A percentile compares a stretch with the other conserved stretches of the same genome.
Evolutionary conservation across 1,140 invertebrate species (phyloP).

Genomic region (Drosophila sp.): DNA sequence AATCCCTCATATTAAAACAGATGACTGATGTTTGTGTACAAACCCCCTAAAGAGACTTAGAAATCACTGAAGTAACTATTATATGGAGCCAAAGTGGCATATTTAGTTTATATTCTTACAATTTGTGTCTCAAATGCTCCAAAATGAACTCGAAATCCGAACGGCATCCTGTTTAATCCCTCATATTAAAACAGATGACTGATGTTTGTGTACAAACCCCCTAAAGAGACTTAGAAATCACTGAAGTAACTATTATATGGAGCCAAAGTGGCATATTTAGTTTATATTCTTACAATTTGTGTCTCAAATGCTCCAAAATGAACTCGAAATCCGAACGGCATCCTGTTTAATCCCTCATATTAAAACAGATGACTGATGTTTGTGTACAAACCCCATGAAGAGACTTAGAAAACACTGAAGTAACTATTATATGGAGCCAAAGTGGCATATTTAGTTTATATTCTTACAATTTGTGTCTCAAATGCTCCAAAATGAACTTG

Average conservation of each 20-base stretch:
- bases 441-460: too few species aligned
- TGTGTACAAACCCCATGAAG: neutral
- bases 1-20: slow-evolving; percentile 35
- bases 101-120: slow-evolving; percentile 13
- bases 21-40: slow-evolving; percentile 43
- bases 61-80: neutral
- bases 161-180: slow-evolving; percentile 50
- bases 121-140: slow-evolving; percentile 61
- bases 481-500: too few species aligned
- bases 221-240: slow-evolving; percentile 12
- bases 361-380: slow-evolving; percentile 52
- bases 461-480: too few species aligned
- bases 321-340: slow-evolving; percentile 44
- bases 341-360: slow-evolving; percentile 42
- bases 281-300: slow-evolving; percentile 9
- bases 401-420: too few species aligned
- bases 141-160: slow-evolving; percentile 25
- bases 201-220: slow-evolving; percentile 36
- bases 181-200: slow-evolving; percentile 42
- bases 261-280: slow-evolving; percentile 59
- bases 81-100: slow-evolving; percentile 60
- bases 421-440: too few species aligned
- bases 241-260: neutral
- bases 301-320: slow-evolving; percentile 58
- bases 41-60: neutral